Evolutionary conservation across 1,140 invertebrate genomes (phyloP).

Genomic region (Conopomorpha cramerella): DNA sequence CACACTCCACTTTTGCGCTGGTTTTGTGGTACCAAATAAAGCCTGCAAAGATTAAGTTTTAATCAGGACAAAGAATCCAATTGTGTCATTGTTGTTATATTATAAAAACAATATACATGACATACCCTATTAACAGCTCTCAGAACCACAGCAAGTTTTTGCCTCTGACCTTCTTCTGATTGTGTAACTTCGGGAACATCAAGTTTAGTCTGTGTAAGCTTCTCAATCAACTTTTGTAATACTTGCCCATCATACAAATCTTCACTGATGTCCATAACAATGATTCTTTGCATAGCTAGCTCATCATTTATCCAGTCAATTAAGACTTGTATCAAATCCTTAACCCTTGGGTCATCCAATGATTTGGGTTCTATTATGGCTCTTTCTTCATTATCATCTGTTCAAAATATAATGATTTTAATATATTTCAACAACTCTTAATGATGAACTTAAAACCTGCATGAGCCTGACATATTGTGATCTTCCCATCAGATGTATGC

Average conservation of each 20-base stretch:
- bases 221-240: slow-evolving; percentile 94
- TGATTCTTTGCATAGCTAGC: slow-evolving; percentile 94
- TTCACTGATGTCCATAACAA: slow-evolving; percentile 95
- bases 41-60: slow-evolving; percentile 51
- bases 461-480: too few species aligned
- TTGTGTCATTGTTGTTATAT: too few species aligned
- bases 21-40: slow-evolving; percentile 60
- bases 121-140: slow-evolving; percentile 78
- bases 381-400: slow-evolving; percentile 95
- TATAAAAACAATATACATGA: too few species aligned
- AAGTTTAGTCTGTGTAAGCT: slow-evolving; percentile 85
- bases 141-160: slow-evolving; percentile 90
- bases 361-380: slow-evolving; percentile 93
- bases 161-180: slow-evolving; percentile 95
- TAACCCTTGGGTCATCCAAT: slow-evolving; percentile 84
- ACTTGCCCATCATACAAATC: slow-evolving; percentile 99
- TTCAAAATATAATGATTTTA: slow-evolving; percentile 9
- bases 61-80: too few species aligned
- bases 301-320: slow-evolving; percentile 99
- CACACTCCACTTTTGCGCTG: slow-evolving; percentile 85
- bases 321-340: slow-evolving; percentile 85
- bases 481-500: too few species aligned
- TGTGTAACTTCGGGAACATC: slow-evolving; percentile 99
- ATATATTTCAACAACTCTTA: not conserved
- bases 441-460: too few species aligned